A percentile compares a stretch with the other conserved stretches of the same genome.
Conservation (phyloP, 2,797 vertebrate species). For the Aselliscus stoliczkanus region DNA sequence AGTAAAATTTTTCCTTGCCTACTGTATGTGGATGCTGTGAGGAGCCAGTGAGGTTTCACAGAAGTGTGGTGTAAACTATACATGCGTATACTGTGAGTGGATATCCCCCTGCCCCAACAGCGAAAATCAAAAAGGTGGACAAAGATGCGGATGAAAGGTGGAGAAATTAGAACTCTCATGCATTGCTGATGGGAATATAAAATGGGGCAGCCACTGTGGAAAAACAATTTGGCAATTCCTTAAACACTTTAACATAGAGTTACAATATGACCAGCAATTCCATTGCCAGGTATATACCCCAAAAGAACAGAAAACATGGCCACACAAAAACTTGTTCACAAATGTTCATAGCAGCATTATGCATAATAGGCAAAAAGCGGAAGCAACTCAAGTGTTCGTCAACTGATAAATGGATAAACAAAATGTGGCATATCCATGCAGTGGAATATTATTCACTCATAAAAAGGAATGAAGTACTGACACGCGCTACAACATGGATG, state of each 20-base stretch:
- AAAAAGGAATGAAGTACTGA: not conserved
- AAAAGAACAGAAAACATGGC: not conserved
- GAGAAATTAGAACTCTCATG: not conserved
- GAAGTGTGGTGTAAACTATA: accelerated
- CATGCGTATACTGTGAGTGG: not conserved
- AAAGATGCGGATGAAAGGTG: not conserved
- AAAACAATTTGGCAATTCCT: not conserved
- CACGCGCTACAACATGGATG: not conserved
- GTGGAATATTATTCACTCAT: not conserved
- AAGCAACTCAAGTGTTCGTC: no score
- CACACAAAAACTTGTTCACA: not conserved
- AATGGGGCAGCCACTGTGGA: not conserved
- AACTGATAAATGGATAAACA: not conserved
- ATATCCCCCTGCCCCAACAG: accelerated
- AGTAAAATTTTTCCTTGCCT: not conserved
- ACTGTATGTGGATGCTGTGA: not conserved
- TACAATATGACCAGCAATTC: not conserved
- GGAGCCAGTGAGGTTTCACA: not conserved
- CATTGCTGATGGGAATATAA: not conserved
- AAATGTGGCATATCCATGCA: not conserved
- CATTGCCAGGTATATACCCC: not conserved
- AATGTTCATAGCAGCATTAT: not conserved
- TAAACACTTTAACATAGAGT: not conserved
- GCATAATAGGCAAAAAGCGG: not conserved
- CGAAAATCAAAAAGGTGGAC: not conserved